A percentile compares a stretch with the other conserved stretches of the same genome.
These are phyloP conservation scores for Andrena minutula DNA, from an alignment of 2,888 invertebrate species.

Conservation along the genomic window DNA sequence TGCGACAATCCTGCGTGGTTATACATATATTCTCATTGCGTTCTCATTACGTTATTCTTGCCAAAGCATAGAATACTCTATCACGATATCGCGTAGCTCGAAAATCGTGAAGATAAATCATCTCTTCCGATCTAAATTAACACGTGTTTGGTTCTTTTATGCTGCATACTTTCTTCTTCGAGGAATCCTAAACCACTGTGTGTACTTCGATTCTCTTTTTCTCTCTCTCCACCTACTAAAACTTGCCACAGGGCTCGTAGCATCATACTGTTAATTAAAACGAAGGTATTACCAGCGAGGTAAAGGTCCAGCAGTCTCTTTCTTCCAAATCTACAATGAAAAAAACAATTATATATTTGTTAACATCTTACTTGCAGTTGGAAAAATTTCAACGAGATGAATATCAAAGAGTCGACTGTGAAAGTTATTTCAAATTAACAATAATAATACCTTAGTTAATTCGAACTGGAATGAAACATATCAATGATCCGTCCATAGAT, in stretches of 20 bases:
- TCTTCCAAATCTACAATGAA: conserved; percentile 72
- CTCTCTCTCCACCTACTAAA: conserved; percentile 31
- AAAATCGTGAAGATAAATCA: conserved; percentile 15
- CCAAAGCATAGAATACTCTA: neutral
- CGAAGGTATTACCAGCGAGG: conserved; percentile 55
- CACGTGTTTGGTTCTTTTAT: conserved; percentile 29
- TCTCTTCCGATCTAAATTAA: conserved; percentile 15
- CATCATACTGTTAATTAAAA: conserved; percentile 56
- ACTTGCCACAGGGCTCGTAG: conserved; percentile 35
- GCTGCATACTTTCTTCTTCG: conserved; percentile 27
- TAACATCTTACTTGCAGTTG: neutral
- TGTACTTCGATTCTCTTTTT: neutral
- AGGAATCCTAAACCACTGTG: conserved; percentile 38
- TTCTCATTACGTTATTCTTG: conserved; percentile 8
- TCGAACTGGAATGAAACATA: conserved; percentile 24
- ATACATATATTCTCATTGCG: conserved; percentile 56
- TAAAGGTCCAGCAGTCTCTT: conserved; percentile 67
- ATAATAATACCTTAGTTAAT: conserved; percentile 11
- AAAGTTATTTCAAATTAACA: conserved; percentile 2
- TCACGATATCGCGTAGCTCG: neutral
- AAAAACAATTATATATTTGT: conserved; percentile 53
- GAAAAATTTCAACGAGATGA: conserved; percentile 4
- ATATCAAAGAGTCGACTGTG: neutral
- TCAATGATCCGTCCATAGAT: conserved; percentile 24
- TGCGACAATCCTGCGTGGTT: conserved; percentile 43